Evolutionary conservation across 2,113 vertebrate genomes (phyloP).

Genomic region (Rhineura floridana): DNA sequence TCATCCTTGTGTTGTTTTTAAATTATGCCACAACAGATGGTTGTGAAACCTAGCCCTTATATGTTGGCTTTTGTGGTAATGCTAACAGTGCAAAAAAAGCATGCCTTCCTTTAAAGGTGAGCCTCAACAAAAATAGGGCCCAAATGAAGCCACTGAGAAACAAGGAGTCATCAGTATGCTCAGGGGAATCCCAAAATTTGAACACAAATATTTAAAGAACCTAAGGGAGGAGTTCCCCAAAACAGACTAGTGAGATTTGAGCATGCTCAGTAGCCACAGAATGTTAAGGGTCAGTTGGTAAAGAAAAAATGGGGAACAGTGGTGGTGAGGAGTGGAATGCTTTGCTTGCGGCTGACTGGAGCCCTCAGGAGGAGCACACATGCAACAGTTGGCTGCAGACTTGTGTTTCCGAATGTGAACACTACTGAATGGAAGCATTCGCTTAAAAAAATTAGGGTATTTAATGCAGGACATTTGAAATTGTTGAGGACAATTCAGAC

Average conservation of each 20-base stretch:
- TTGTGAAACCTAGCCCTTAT: neutral
- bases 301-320: too few species aligned
- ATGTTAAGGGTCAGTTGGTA: neutral
- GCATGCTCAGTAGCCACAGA: neutral
- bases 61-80: neutral
- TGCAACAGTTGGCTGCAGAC: neutral
- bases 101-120: neutral
- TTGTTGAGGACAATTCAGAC: neutral
- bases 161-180: neutral
- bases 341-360: too few species aligned
- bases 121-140: neutral
- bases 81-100: neutral
- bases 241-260: too few species aligned
- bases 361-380: too few species aligned
- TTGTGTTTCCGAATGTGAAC: neutral
- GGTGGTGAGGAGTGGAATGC: too few species aligned
- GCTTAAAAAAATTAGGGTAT: neutral
- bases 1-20: neutral
- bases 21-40: neutral
- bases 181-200: neutral
- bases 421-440: neutral
- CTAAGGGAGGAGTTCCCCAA: neutral
- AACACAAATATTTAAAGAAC: neutral
- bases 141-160: too few species aligned
- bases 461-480: neutral